These are phyloP conservation scores for Caenorhabditis uteleia DNA, from an alignment of 2,888 invertebrate genomes.

Conservation along the genomic window DNA sequence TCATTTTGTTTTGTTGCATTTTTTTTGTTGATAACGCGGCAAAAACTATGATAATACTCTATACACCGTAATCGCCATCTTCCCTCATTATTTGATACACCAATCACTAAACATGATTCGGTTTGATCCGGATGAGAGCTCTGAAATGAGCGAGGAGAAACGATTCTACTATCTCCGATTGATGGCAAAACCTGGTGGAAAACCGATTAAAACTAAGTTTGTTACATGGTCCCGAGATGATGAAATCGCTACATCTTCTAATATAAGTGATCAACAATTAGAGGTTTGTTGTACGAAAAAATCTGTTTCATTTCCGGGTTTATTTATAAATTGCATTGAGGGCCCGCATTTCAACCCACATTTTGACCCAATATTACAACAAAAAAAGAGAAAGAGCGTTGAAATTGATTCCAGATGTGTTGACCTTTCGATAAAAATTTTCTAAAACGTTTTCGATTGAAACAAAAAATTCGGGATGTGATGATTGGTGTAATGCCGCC, in stretches of 20 bases:
- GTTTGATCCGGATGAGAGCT: constrained; percentile 49
- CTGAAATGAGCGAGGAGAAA: constrained; percentile 60
- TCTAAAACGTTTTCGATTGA: too few relatives aligned
- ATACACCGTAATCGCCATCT: background rate
- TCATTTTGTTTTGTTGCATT: constrained; percentile 5
- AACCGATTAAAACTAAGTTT: constrained; percentile 69
- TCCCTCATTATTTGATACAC: background rate
- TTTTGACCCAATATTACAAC: too few relatives aligned
- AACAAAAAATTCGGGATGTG: too few relatives aligned
- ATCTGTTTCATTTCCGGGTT: too few relatives aligned
- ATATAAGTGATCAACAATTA: constrained; percentile 74
- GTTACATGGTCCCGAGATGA: constrained; percentile 64
- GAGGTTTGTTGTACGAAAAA: constrained; percentile 66
- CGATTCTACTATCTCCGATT: constrained; percentile 69
- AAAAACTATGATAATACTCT: constrained; percentile 7
- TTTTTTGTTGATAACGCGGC: too few relatives aligned
- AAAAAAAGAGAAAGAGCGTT: too few relatives aligned
- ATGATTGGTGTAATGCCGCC: too few relatives aligned
- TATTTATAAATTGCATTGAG: background rate
- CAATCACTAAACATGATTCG: constrained; percentile 48
- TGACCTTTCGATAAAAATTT: too few relatives aligned
- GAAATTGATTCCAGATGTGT: too few relatives aligned
- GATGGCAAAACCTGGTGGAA: constrained; percentile 68
- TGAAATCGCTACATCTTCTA: constrained; percentile 33
- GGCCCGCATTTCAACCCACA: background rate